Conservation (phyloP, 2,888 invertebrate species). For the Cerastoderma edule region DNA sequence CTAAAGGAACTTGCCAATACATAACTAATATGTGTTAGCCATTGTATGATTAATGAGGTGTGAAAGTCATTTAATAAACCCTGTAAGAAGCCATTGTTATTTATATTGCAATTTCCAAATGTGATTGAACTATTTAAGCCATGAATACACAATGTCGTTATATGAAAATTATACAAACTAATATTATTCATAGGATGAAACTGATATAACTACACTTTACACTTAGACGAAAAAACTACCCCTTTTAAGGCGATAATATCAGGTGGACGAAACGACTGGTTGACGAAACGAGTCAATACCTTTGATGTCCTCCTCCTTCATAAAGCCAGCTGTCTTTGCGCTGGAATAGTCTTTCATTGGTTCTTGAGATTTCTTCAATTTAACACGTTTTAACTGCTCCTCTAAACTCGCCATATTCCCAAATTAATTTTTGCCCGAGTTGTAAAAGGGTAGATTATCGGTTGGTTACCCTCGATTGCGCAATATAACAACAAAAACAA, state of each 20-base stretch:
- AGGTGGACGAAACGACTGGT: neutral
- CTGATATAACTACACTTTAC: neutral
- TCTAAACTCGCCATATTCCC: slow-evolving; percentile 51
- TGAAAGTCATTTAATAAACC: too few relatives aligned
- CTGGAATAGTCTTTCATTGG: slow-evolving; percentile 73
- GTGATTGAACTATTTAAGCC: neutral
- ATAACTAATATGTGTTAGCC: too few relatives aligned
- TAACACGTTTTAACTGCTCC: slow-evolving; percentile 66
- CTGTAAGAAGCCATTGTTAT: too few relatives aligned
- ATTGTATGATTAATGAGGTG: too few relatives aligned
- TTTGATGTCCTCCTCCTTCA: slow-evolving; percentile 65
- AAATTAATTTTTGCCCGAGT: too few relatives aligned
- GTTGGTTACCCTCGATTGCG: too few relatives aligned
- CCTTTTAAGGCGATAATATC: neutral
- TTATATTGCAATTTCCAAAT: neutral
- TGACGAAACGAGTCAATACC: slow-evolving; percentile 21
- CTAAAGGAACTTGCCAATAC: too few relatives aligned
- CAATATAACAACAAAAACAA: too few relatives aligned
- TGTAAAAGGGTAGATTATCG: too few relatives aligned
- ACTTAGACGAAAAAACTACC: neutral
- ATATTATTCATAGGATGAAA: neutral
- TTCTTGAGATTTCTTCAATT: slow-evolving; percentile 64
- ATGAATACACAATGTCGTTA: neutral
- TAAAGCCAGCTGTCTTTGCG: slow-evolving; percentile 72
- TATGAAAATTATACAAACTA: neutral